phyloP scores from a whole-genome alignment of 2,888 invertebrate genomes.

The Rhingia rostrata region DNA sequence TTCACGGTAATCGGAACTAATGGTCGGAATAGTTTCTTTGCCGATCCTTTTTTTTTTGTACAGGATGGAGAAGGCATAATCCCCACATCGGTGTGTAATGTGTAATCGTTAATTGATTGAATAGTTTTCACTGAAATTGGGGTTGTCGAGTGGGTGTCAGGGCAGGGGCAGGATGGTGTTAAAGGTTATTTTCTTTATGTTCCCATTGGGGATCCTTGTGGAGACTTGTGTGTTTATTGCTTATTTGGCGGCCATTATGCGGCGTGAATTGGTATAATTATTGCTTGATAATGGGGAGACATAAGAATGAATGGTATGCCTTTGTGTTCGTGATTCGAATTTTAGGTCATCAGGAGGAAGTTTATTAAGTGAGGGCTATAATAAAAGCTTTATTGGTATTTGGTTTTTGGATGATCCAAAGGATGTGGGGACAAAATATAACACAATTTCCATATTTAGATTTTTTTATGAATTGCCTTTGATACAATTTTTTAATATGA shows the following conservation, averaged over 20 bases:
- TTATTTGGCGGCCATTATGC: conserved; percentile 12
- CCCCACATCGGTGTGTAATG: conserved; percentile 11
- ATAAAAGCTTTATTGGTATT: conserved; percentile 5
- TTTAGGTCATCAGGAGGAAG: conserved; percentile 22
- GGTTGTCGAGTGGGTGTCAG: conserved; percentile 2
- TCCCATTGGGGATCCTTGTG: conserved; percentile 8
- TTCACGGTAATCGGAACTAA: conserved; percentile 66
- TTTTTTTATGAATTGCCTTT: too few species aligned
- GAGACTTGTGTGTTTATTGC: conserved; percentile 42
- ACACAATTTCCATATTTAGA: too few species aligned
- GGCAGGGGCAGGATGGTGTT: conserved; percentile 21
- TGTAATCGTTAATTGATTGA: conserved; percentile 65
- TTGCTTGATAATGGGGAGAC: conserved; percentile 38
- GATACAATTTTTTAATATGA: too few species aligned
- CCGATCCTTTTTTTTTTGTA: not conserved
- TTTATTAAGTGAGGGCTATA: conserved; percentile 31
- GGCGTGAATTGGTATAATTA: conserved; percentile 45
- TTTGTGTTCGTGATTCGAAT: conserved; percentile 38
- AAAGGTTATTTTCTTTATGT: conserved; percentile 13
- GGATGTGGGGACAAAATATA: not conserved
- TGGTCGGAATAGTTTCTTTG: conserved; percentile 59
- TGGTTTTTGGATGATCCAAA: not conserved
- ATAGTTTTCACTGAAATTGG: conserved; percentile 57
- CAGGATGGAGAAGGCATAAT: not conserved
- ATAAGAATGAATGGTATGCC: conserved; percentile 37